Evolutionary conservation across 2,888 invertebrate genomes (phyloP).

Genomic region (Empis stercorea): DNA sequence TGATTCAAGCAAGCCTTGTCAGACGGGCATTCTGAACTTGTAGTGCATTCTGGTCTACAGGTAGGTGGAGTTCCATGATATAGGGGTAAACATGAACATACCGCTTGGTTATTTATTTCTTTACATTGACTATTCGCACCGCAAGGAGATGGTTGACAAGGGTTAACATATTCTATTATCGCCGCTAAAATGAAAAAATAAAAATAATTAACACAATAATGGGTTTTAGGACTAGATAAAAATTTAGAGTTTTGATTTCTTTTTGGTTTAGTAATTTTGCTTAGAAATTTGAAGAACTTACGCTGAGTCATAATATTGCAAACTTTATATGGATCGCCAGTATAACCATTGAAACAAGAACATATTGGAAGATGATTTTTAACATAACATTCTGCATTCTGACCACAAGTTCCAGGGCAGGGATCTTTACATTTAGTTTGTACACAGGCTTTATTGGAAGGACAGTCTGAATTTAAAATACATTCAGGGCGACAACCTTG

Average conservation of each 20-base stretch:
- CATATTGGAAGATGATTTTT: conserved; percentile 56
- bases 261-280: no score
- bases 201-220: no score
- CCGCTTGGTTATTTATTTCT: conserved; percentile 49
- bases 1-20: conserved; percentile 53
- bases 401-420: conserved; percentile 57
- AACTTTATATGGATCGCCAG: conserved; percentile 49
- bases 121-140: conserved; percentile 70
- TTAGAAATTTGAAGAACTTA: no score
- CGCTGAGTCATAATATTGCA: conserved; percentile 37
- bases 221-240: no score
- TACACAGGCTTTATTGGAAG: conserved; percentile 52
- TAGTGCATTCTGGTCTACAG: conserved; percentile 55
- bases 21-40: conserved; percentile 50
- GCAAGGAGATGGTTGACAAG: conserved; percentile 49
- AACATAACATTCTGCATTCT: conserved; percentile 56
- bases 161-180: conserved; percentile 25
- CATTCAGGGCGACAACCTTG: conserved; percentile 61
- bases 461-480: conserved; percentile 54
- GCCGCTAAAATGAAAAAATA: conserved; percentile 13
- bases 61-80: conserved; percentile 59
- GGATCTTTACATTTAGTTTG: conserved; percentile 59
- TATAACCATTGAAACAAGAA: conserved; percentile 40
- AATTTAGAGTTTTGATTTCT: no score
- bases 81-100: conserved; percentile 53